A percentile compares a stretch with the other conserved stretches of the same genome.
Conservation (phyloP, 2,113 vertebrate genomes). For the Limnothrissa miodon region DNA sequence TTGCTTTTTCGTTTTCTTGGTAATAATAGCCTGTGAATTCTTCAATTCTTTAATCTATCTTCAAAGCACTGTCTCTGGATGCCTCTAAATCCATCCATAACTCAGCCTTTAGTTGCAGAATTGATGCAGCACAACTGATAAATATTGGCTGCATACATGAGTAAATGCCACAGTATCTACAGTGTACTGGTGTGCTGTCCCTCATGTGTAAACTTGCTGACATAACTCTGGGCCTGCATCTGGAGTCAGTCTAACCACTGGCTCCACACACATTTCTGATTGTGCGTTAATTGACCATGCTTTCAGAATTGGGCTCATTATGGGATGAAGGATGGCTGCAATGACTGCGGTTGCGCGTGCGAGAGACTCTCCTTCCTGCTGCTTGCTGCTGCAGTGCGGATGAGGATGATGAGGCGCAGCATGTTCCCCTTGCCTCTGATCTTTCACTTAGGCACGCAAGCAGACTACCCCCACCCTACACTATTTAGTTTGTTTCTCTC, state of each 20-base stretch:
- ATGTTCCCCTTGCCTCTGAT: background rate
- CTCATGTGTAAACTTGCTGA: background rate
- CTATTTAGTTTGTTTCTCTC: slow-evolving; percentile 15
- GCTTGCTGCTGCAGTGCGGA: background rate
- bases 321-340: background rate
- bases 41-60: too few relatives aligned
- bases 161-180: too few relatives aligned
- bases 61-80: too few relatives aligned
- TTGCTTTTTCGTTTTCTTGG: too few relatives aligned
- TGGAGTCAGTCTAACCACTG: background rate
- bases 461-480: slow-evolving; percentile 6
- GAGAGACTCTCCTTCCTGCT: background rate
- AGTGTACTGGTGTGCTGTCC: background rate
- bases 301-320: background rate
- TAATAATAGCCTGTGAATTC: too few relatives aligned
- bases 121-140: too few relatives aligned
- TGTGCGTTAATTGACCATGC: background rate
- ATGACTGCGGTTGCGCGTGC: background rate
- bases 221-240: background rate
- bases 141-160: too few relatives aligned
- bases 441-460: background rate
- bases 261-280: background rate
- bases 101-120: too few relatives aligned
- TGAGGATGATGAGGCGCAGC: background rate
- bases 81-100: too few relatives aligned